Percentiles rank a stretch among this genome's conserved stretches.
Evolutionary conservation across 2,113 vertebrate species (phyloP).

Genomic region (Ardeotis arabs): DNA sequence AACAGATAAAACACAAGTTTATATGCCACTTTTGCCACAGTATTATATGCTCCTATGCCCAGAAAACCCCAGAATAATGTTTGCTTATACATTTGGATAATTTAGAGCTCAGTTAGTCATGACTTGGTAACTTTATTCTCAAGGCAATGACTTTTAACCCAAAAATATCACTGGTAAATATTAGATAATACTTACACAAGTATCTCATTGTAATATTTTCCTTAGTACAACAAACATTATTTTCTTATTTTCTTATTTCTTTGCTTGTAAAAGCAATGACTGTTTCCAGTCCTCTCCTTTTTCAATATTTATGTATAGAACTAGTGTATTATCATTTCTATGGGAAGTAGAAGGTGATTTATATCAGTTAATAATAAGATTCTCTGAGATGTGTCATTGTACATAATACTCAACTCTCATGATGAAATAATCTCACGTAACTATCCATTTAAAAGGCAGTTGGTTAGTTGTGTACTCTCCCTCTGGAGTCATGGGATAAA

Average conservation of each 20-base stretch:
- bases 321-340: accelerated
- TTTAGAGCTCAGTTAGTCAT: neutral
- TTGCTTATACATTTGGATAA: neutral
- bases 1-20: neutral
- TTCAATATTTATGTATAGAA: neutral
- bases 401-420: neutral
- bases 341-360: neutral
- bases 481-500: neutral
- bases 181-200: neutral
- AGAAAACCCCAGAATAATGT: neutral
- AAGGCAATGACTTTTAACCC: neutral
- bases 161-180: neutral
- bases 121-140: neutral
- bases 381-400: neutral
- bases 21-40: neutral
- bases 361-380: neutral
- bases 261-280: neutral
- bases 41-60: neutral
- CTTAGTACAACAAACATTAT: neutral
- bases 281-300: neutral
- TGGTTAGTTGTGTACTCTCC: neutral
- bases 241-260: neutral
- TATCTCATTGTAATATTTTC: neutral
- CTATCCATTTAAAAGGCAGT: neutral
- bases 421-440: neutral